These are phyloP conservation scores for Caenorhabditis sinica DNA, from an alignment of 2,888 invertebrate genomes.

Conservation along the genomic window DNA sequence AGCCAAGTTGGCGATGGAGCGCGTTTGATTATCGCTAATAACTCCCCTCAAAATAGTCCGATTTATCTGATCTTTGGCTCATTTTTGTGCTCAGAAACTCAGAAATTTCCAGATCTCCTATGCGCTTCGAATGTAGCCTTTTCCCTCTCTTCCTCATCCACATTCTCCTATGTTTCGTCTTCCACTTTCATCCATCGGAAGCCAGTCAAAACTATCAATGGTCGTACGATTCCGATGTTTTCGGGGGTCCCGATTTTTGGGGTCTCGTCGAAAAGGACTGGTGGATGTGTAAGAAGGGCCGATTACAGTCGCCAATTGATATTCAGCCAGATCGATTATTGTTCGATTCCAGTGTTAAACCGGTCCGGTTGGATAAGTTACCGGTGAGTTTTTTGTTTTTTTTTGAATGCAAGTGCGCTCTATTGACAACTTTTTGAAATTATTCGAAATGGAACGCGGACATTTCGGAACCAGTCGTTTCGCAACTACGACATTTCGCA, in stretches of 20 bases:
- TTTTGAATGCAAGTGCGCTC: background rate
- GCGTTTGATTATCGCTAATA: too few species aligned
- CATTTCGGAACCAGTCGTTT: too few species aligned
- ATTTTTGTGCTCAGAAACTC: too few species aligned
- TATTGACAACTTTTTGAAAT: too few species aligned
- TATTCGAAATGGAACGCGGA: too few species aligned
- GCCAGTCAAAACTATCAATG: constrained; percentile 70
- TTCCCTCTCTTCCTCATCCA: constrained; percentile 27
- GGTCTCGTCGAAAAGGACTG: constrained; percentile 97
- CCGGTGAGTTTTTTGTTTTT: constrained; percentile 86
- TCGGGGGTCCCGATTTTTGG: constrained; percentile 91
- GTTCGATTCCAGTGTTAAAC: constrained; percentile 95
- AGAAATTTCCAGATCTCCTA: constrained; percentile 59
- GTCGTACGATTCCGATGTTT: constrained; percentile 75
- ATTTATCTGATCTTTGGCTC: too few species aligned
- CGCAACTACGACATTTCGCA: too few species aligned
- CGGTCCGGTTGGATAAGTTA: constrained; percentile 95
- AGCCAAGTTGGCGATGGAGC: too few species aligned
- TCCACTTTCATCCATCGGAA: background rate
- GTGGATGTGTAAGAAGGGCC: constrained; percentile 97
- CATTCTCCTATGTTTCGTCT: background rate
- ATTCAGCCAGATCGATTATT: constrained; percentile 94
- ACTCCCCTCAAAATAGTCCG: too few species aligned
- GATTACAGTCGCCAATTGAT: constrained; percentile 97
- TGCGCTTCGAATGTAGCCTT: constrained; percentile 60